phyloP scores from a whole-genome alignment of 2,113 vertebrate species.

The Pimephales promelas region DNA sequence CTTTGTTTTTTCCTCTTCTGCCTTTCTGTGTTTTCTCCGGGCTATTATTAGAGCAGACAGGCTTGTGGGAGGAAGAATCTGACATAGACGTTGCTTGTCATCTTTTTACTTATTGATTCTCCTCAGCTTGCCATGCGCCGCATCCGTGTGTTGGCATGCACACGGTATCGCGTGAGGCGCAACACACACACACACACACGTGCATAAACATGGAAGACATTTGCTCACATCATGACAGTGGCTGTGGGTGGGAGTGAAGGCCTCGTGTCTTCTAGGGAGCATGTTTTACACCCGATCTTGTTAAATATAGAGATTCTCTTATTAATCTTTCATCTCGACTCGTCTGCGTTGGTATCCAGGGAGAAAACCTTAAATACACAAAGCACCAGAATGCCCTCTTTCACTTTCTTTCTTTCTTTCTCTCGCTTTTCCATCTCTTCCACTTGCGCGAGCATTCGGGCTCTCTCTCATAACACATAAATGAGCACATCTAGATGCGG shows the following conservation, averaged over 20 bases:
- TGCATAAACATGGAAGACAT: conserved; percentile 34
- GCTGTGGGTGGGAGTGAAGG: conserved; percentile 24
- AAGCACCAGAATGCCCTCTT: conserved; percentile 67
- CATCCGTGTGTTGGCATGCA: conserved; percentile 14
- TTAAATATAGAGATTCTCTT: conserved; percentile 70
- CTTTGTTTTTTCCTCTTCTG: conserved; percentile 65
- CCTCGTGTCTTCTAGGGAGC: conserved; percentile 54
- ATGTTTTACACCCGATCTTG: conserved; percentile 65
- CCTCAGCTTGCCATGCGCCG: conserved; percentile 62
- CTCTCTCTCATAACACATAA: conserved; percentile 31
- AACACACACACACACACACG: conserved; percentile 29
- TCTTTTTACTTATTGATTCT: conserved; percentile 77
- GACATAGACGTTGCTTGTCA: conserved; percentile 75
- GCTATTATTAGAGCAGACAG: conserved; percentile 80
- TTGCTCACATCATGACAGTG: not conserved
- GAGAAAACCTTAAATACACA: conserved; percentile 71
- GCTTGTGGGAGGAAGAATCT: conserved; percentile 77
- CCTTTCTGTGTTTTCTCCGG: conserved; percentile 75
- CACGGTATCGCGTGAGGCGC: conserved; percentile 47
- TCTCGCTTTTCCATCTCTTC: conserved; percentile 46
- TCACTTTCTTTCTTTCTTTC: conserved; percentile 44
- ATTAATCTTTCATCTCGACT: conserved; percentile 76
- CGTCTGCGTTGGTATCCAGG: conserved; percentile 71
- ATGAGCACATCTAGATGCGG: conserved; percentile 35
- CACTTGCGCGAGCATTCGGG: conserved; percentile 20